Evolutionary conservation across 2,888 invertebrate species (phyloP), one percentile per base, ranked within the genome.

Genomic region (Hypselothyrea guttata): DNA sequence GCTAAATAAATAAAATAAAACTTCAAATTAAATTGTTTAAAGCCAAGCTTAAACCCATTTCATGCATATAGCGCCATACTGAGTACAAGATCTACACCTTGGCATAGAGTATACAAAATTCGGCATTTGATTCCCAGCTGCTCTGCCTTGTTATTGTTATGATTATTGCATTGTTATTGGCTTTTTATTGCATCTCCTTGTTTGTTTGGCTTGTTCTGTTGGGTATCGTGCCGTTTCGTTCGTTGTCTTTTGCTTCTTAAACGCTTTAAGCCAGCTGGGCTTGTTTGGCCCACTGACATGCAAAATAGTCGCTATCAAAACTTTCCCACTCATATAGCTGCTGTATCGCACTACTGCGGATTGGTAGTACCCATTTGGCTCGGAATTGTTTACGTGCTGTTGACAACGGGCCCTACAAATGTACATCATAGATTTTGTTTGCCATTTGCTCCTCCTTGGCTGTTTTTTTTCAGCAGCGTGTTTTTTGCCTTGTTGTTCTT

Each of bases 91-190:
- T n/a, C n/a, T n/a, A n/a, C n/a, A n/a, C n/a, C n/a, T n/a, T n/a
- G n/a, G 22, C 22, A 22, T 22, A 22, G 22, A 22, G 22, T 22
- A 22, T 22, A 4, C 22, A 5, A 22, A 22, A 4, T 22, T 22
- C 22, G 22, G 22, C 5, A 22, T 22, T 2, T 22, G 22, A 22
- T 22, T 22, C 5, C 3, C 3, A 4, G 22, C 22, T 22, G 22
- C 5, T 4, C 22, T 22, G 2, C 5, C 22, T 62, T 65, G 71
- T 66, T 73, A 68, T 73, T 78, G 73, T 79, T 84, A 73, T 73
- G 75, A 72, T 78, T 83, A 81, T 81, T 83, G 81, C 71, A 79
- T 76, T 79, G 74, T 82, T 84, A 82, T 75, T 82, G 79, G 72
- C 54, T 56, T 65, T 78, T 82, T 76, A 82, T 72, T 74, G 73